Evolutionary conservation across 2,888 invertebrate genomes (phyloP), one percentile per base, ranked within the genome.

Genomic region (Priocnemis perturbator): DNA sequence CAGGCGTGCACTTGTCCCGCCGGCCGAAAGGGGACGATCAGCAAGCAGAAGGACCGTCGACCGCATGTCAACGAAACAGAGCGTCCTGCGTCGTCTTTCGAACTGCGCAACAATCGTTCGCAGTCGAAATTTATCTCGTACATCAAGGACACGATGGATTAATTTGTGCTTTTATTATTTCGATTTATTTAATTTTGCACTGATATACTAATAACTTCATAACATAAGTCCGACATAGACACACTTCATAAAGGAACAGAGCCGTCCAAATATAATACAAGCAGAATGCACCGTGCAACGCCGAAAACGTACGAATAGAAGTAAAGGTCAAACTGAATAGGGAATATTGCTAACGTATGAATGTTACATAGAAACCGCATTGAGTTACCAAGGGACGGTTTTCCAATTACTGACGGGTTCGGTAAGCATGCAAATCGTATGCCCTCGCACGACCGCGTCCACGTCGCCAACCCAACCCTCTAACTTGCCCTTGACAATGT

Each of bases 351-450:
- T 26, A 3, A 26, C 3, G 26, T 26, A 26, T 26, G 26, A 26
- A 26, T 7, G 26, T 26, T 26, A 26, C 26, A 26, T 26, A 26
- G 3, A 26, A 4, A 26, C 26, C 7, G 3, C 26, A 3, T 26
- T n/a, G n/a, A n/a, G 26, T 7, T 26, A 26, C n/a, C 7, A 26
- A 26, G 26, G 26, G 26, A 75, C 71, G 68, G 73, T 78, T 77
- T 76, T 74, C 68, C 72, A 73, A 77, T 80, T 78, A 75, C 56
- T 60, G 68, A 59, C 62, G 3, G 59, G 64, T 56, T 66, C 68
- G 73, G 60, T 73, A 67, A 77, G 66, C 72, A 73, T 78, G 75
- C 60, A 78, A 77, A 75, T 75, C 60, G 58, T 7, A 26, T 26
- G 7, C 7, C 26, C 26, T 26, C 26, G 26, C n/a, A 7, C 26